Evolutionary conservation across 2,797 vertebrate genomes (phyloP).

Genomic region (Silurus aristotelis): DNA sequence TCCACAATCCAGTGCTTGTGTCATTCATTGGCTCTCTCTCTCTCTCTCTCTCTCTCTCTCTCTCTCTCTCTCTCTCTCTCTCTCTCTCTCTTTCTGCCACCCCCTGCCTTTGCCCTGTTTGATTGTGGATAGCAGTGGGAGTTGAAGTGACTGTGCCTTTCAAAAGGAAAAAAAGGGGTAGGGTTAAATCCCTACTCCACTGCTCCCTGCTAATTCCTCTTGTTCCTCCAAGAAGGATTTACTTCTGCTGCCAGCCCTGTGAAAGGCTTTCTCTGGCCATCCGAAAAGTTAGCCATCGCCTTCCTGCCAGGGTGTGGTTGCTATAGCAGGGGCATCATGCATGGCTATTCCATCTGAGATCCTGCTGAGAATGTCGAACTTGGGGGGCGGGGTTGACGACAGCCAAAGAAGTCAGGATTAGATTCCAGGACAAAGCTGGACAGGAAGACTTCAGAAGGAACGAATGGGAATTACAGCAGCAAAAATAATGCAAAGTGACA

Average conservation of each 20-base stretch:
- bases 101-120: conserved; percentile 76
- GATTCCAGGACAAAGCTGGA: conserved; percentile 83
- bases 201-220: conserved; percentile 93
- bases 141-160: conserved; percentile 89
- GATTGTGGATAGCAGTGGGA: conserved; percentile 90
- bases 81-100: conserved; percentile 69
- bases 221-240: conserved; percentile 97
- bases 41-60: conserved; percentile 31
- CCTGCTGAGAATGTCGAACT: conserved; percentile 81
- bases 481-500: conserved; percentile 95
- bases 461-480: conserved; percentile 93
- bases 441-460: conserved; percentile 94
- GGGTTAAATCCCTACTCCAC: conserved; percentile 91
- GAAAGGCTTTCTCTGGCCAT: conserved; percentile 87
- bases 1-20: conserved; percentile 90
- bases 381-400: conserved; percentile 73
- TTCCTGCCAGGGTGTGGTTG: conserved; percentile 94
- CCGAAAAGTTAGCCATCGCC: conserved; percentile 86
- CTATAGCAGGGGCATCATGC: conserved; percentile 93
- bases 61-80: conserved; percentile 64
- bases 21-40: conserved; percentile 82
- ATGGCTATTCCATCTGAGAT: conserved; percentile 86
- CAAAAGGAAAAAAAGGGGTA: conserved; percentile 82
- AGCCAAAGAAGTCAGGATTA: conserved; percentile 90
- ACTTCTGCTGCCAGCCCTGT: conserved; percentile 88